These are phyloP conservation scores for Vespertilio murinus DNA, from an alignment of 2,797 vertebrate species.

Conservation along the genomic window DNA sequence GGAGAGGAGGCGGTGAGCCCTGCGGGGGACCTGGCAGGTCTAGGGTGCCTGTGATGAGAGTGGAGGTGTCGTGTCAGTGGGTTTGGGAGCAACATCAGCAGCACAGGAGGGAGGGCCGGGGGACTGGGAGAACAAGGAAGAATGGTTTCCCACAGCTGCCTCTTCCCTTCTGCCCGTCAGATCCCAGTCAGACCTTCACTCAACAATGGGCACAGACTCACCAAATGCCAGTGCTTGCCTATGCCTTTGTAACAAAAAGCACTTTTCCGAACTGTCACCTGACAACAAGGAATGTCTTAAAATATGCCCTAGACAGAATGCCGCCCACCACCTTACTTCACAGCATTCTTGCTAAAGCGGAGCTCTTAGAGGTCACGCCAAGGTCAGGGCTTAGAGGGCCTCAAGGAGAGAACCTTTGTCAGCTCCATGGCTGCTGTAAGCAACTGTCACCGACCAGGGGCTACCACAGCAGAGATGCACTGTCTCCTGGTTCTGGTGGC, in stretches of 20 bases:
- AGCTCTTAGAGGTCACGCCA: background rate
- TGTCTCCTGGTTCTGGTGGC: rapidly evolving
- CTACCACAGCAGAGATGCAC: rapidly evolving
- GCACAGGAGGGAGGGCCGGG: background rate
- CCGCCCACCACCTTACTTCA: background rate
- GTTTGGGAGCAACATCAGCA: background rate
- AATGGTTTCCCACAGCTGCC: no score
- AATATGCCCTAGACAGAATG: background rate
- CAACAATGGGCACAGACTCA: background rate
- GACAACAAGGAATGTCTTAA: background rate
- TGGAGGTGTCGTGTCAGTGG: rapidly evolving
- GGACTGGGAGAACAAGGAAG: rapidly evolving
- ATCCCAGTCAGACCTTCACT: background rate
- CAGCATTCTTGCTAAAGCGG: background rate
- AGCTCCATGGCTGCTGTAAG: rapidly evolving
- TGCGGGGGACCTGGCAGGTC: no score
- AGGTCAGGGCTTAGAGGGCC: no score
- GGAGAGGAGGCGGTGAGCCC: background rate
- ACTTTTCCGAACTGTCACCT: background rate
- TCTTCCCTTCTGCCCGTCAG: background rate
- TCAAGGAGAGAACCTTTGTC: background rate
- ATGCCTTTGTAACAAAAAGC: background rate
- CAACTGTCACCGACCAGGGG: rapidly evolving
- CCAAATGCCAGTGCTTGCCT: background rate
- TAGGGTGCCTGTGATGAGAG: background rate